A percentile compares a stretch with the other conserved stretches of the same genome.
Evolutionary conservation across 2,888 invertebrate species (phyloP).

Genomic region (Bombylius discolor): DNA sequence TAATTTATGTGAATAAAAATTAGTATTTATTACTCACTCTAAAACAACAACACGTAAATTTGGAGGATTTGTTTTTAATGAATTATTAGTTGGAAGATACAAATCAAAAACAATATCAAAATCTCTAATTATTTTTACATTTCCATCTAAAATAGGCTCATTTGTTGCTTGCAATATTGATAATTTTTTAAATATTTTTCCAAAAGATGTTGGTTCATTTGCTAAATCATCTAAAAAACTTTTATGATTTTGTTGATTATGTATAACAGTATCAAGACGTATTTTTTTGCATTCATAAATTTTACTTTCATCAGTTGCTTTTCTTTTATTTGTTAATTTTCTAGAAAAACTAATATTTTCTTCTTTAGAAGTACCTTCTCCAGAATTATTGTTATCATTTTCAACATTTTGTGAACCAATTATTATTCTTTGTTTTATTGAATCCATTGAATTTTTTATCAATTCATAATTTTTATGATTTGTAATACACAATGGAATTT

Average conservation of each 20-base stretch:
- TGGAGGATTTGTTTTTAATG: constrained; percentile 25
- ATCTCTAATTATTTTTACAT: constrained; percentile 4
- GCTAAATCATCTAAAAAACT: constrained; percentile 26
- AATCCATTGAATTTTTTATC: constrained; percentile 17
- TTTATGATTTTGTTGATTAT: neutral
- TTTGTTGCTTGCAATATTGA: constrained; percentile 22
- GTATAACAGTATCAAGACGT: too few species aligned
- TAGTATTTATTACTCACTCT: constrained; percentile 5
- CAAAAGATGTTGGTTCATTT: constrained; percentile 21
- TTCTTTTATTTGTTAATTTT: neutral
- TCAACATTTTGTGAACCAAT: neutral
- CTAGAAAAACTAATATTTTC: neutral
- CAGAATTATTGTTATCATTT: neutral
- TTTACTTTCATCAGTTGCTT: constrained; percentile 4
- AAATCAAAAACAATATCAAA: constrained; percentile 26
- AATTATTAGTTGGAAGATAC: constrained; percentile 22
- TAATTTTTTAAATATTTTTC: constrained; percentile 23
- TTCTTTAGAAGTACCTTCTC: neutral
- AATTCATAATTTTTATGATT: constrained; percentile 17
- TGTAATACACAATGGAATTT: constrained; percentile 19
- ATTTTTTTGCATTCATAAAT: neutral
- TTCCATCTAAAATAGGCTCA: neutral
- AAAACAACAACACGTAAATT: constrained; percentile 26
- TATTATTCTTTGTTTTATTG: constrained; percentile 18
- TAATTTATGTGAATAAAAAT: neutral